Percentiles rank a stretch among this genome's conserved stretches.
Conservation (phyloP, 2,888 invertebrate genomes). For the Temnothorax rugatulus region DNA sequence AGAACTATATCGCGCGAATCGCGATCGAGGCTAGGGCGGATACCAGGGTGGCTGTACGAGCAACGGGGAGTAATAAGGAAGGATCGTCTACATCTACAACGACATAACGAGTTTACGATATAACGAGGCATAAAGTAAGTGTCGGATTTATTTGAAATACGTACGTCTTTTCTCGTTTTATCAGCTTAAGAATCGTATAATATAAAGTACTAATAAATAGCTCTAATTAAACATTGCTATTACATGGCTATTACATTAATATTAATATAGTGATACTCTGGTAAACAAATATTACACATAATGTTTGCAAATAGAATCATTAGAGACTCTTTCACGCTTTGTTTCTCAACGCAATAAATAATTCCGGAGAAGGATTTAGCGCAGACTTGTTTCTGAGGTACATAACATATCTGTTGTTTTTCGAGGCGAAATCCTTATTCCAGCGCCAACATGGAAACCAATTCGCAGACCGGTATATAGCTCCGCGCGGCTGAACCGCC, state of each 20-base stretch:
- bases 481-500: slow-evolving; percentile 12
- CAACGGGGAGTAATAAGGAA: not conserved
- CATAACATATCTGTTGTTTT: not conserved
- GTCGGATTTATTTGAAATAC: not conserved
- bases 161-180: not conserved
- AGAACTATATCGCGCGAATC: slow-evolving; percentile 48
- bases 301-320: no score
- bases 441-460: slow-evolving; percentile 8
- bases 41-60: not conserved
- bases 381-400: not conserved
- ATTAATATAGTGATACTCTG: not conserved
- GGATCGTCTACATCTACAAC: no score
- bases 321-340: not conserved
- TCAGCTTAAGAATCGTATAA: not conserved
- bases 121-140: not conserved
- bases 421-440: not conserved
- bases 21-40: slow-evolving; percentile 18
- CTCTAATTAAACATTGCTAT: not conserved
- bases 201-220: not conserved
- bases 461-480: slow-evolving; percentile 22
- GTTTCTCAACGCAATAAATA: not conserved
- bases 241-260: not conserved
- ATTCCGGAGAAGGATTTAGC: not conserved
- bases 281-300: no score
- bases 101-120: not conserved